Base-by-base conservation (phyloP, 2,888 invertebrate genomes). In the Lampropteryx suffumata region DNA sequence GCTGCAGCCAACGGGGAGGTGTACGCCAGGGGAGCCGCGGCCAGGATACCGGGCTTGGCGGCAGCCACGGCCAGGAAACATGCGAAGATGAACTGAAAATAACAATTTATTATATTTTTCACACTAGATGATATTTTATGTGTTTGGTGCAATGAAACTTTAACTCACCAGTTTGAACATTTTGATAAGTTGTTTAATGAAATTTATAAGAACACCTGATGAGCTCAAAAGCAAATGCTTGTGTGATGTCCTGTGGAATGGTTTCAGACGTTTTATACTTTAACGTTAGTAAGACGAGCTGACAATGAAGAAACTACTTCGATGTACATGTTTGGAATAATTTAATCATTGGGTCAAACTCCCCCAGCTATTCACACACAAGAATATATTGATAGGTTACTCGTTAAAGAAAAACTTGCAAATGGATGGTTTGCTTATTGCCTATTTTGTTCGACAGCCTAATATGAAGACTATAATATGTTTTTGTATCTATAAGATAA, bases 161-260 rank as follows among this genome's bases (percentile, higher is more conserved):
- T 9, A 43, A 81, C 89, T 89, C 53, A 90, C 90, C 73, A 87
- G 76, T 67, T 90, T 90, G 73, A 79, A 84, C 88, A 85, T 85
- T 62, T 66, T 80, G 75, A 29, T 52, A 14, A 12, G 55, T 53
- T 59, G 54, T 52, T 30, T n/a, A 12, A 50, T 33, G 28, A 37
- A 49, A 39, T 52, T 45, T 11, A 29, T 36, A 47, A 43, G 41
- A 55, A 50, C 50, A 50, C n/a, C n/a, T n/a, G 34, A 33, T 42
- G 48, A n/a, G 50, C 36, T 41, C 57, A 44, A 57, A 37, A 41
- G 54, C 41, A 54, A 43, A 43, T 56, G 43, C 36, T 26, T 32
- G 43, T 56, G 55, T 64, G 64, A 55, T 64, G 54, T 40, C 46
- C 54, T 54, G 40, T 53, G 32, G 55, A 47, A 48, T 40, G 27